A percentile compares a stretch with the other conserved stretches of the same genome.
Conservation (phyloP, 2,888 invertebrate genomes). For the Phymatocera aterrima region DNA sequence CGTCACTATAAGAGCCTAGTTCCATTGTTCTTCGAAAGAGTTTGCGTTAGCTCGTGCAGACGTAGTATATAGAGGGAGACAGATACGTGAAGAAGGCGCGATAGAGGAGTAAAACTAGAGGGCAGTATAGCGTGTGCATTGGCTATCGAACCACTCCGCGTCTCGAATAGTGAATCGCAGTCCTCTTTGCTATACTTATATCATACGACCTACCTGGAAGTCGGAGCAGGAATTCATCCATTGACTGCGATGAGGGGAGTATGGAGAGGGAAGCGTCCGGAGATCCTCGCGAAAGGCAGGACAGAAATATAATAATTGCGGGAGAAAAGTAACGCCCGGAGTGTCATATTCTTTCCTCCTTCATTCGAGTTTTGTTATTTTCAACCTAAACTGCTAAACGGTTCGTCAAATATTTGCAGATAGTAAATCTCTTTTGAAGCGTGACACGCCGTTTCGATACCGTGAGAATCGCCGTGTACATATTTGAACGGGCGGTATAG, state of each 20-base stretch:
- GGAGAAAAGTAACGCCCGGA: constrained; percentile 10
- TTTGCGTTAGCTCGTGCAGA: background rate
- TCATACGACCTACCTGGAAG: background rate
- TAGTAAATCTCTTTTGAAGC: constrained; percentile 36
- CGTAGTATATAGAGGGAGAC: background rate
- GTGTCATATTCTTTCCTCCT: background rate
- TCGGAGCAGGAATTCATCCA: background rate
- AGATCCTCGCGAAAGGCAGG: background rate
- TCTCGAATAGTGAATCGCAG: constrained; percentile 22
- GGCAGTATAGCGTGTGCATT: background rate
- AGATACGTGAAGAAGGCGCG: background rate
- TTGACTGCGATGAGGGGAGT: background rate
- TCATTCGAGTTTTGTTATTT: background rate
- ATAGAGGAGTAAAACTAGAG: background rate
- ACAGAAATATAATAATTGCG: background rate
- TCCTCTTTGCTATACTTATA: background rate
- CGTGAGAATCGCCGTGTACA: constrained; percentile 29
- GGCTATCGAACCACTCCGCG: background rate
- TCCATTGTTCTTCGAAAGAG: constrained; percentile 31
- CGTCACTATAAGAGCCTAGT: constrained; percentile 1
- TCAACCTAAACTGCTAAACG: constrained; percentile 15
- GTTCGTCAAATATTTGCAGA: constrained; percentile 32
- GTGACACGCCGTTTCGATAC: constrained; percentile 6
- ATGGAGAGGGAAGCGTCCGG: background rate
- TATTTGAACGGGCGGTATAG: constrained; percentile 20